A percentile compares a stretch with the other conserved stretches of the same genome.
Evolutionary conservation across 2,113 vertebrate species (phyloP).

Genomic region (Notothenia coriiceps): DNA sequence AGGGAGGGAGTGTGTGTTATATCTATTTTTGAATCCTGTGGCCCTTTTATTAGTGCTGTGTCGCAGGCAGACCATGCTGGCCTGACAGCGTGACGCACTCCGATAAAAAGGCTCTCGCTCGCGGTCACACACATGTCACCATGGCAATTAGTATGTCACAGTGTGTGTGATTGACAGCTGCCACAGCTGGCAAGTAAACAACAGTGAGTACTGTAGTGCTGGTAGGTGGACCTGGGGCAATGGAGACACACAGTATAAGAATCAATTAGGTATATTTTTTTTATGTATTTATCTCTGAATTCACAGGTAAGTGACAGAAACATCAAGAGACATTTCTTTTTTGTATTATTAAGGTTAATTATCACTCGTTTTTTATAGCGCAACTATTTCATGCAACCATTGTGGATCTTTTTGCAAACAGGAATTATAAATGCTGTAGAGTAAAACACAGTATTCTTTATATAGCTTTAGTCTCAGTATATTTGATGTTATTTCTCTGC

Average conservation of each 20-base stretch:
- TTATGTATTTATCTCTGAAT: slow-evolving; percentile 12
- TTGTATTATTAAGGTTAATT: not conserved
- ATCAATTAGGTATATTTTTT: slow-evolving; percentile 19
- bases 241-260: slow-evolving; percentile 6
- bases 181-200: slow-evolving; percentile 63
- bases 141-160: slow-evolving; percentile 70
- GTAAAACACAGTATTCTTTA: not conserved
- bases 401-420: not conserved
- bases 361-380: not conserved
- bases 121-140: slow-evolving; percentile 63
- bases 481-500: slow-evolving; percentile 31
- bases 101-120: slow-evolving; percentile 61
- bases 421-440: not conserved
- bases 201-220: not conserved
- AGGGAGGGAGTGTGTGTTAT: slow-evolving; percentile 3
- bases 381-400: not conserved
- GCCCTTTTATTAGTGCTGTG: slow-evolving; percentile 31
- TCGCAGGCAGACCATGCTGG: slow-evolving; percentile 33
- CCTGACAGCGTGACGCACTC: slow-evolving; percentile 56
- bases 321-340: not conserved
- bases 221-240: slow-evolving; percentile 21
- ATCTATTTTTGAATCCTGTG: slow-evolving; percentile 35
- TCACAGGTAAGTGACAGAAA: slow-evolving; percentile 9
- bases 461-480: not conserved
- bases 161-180: slow-evolving; percentile 70